These are phyloP conservation scores for Tetranychus cinnabarinus DNA, from an alignment of 1,140 invertebrate species.

Conservation along the genomic window DNA sequence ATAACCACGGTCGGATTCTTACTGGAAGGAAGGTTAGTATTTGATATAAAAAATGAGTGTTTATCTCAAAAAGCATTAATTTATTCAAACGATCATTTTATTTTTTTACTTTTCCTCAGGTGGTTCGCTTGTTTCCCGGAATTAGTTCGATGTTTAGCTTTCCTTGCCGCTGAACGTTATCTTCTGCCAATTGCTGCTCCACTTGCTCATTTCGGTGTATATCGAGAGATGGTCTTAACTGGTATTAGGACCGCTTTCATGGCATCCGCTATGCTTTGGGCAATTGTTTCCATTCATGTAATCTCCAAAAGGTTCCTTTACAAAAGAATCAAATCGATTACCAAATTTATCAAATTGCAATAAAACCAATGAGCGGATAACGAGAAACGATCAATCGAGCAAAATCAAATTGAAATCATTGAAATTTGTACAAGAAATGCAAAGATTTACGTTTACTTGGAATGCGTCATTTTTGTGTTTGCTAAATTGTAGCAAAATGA, in stretches of 20 bases:
- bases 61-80: no score
- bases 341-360: background rate
- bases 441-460: no score
- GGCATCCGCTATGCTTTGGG: slow-evolving; percentile 2
- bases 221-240: background rate
- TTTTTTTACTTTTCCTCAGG: background rate
- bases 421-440: no score
- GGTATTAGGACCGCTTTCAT: slow-evolving; percentile 1
- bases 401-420: no score
- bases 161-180: slow-evolving; percentile 6
- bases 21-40: slow-evolving; percentile 7
- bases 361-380: background rate
- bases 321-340: background rate
- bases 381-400: no score
- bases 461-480: no score
- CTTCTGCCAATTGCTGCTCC: background rate
- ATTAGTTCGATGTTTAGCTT: slow-evolving; percentile 9
- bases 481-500: no score
- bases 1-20: slow-evolving; percentile 8
- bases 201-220: background rate
- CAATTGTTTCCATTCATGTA: background rate
- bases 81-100: background rate
- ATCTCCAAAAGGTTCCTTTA: background rate
- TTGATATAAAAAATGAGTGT: background rate
- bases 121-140: slow-evolving; percentile 4